These are phyloP conservation scores for Anguilla pacifica DNA, from an alignment of 2,797 vertebrate genomes.

Conservation along the genomic window DNA sequence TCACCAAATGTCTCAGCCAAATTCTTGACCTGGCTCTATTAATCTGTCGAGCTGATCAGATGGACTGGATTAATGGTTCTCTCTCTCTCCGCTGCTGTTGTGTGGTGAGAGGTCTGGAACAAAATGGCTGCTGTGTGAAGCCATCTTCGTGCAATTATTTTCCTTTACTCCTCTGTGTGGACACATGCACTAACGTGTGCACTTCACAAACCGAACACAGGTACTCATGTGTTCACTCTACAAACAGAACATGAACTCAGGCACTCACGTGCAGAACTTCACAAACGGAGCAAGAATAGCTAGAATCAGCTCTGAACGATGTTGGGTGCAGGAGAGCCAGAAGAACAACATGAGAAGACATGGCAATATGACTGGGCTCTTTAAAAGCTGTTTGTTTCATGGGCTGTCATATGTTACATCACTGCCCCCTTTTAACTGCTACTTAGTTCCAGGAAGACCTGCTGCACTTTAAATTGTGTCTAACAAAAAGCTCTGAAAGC, in stretches of 20 bases:
- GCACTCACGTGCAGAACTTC: not conserved
- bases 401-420: not conserved
- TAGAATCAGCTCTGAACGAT: not conserved
- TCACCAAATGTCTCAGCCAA: too few relatives aligned
- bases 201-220: not conserved
- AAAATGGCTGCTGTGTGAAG: too few relatives aligned
- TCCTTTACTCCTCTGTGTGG: not conserved
- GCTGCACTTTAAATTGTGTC: not conserved
- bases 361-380: not conserved
- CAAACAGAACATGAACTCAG: not conserved
- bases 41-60: too few relatives aligned
- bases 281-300: not conserved
- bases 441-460: not conserved
- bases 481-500: not conserved
- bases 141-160: not conserved
- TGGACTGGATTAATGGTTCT: too few relatives aligned
- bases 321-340: not conserved
- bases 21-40: too few relatives aligned
- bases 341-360: not conserved
- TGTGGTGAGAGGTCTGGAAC: too few relatives aligned
- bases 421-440: not conserved
- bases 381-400: not conserved
- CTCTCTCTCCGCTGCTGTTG: too few relatives aligned
- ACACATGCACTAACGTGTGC: not conserved
- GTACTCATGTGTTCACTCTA: not conserved